Percentiles rank a stretch among this genome's conserved stretches.
These are phyloP conservation scores for Euura lappo DNA, from an alignment of 1,140 invertebrate species.

Conservation along the genomic window DNA sequence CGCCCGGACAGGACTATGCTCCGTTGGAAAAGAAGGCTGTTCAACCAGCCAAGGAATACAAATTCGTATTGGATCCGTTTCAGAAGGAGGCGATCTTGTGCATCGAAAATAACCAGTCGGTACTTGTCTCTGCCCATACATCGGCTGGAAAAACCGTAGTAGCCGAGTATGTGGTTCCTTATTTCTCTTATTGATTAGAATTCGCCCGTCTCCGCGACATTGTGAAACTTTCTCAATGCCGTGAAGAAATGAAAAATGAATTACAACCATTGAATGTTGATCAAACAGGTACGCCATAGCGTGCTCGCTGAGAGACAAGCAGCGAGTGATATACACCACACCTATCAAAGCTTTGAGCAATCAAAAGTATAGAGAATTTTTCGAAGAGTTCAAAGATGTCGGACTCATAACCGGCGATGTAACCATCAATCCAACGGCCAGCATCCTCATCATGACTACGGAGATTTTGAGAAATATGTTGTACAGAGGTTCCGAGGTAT, in stretches of 20 bases:
- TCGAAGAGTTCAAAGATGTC: constrained; percentile 97
- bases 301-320: constrained; percentile 71
- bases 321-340: constrained; percentile 98
- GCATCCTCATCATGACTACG: constrained; percentile 99
- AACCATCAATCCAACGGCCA: constrained; percentile 97
- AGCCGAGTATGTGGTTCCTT: constrained; percentile 82
- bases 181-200: constrained; percentile 9
- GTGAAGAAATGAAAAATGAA: constrained; percentile 14
- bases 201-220: neutral
- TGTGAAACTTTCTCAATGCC: constrained; percentile 16
- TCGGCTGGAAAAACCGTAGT: constrained; percentile 99
- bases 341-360: constrained; percentile 99
- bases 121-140: constrained; percentile 98
- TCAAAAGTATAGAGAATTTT: constrained; percentile 99
- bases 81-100: constrained; percentile 97
- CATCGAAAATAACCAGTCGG: constrained; percentile 97
- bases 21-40: constrained; percentile 67
- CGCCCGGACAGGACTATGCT: constrained; percentile 83
- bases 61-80: constrained; percentile 96
- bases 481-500: constrained; percentile 92
- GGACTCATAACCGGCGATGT: constrained; percentile 99
- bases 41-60: constrained; percentile 91
- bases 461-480: constrained; percentile 99
- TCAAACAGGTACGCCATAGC: constrained; percentile 74
- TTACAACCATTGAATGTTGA: constrained; percentile 14